Conservation (phyloP, 2,113 vertebrate species). For the Pomatorhinus ruficollis region DNA sequence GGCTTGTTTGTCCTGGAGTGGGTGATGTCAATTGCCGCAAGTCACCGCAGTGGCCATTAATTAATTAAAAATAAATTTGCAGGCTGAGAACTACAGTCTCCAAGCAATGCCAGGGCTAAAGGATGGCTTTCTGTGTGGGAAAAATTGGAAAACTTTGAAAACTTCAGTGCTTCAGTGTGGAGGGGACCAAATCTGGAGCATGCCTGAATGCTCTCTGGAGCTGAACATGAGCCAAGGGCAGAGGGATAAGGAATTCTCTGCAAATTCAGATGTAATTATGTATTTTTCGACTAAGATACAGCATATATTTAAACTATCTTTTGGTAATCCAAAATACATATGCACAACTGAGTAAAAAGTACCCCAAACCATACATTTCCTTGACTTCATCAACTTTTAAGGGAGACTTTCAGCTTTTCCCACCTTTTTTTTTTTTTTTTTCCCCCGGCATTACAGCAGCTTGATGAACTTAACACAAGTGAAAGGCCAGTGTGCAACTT, state of each 20-base stretch:
- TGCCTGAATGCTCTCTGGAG: rapidly evolving
- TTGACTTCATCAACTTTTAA: conserved; percentile 13
- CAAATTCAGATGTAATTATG: neutral
- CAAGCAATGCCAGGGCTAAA: neutral
- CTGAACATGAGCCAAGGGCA: neutral
- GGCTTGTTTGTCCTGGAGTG: neutral
- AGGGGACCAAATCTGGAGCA: neutral
- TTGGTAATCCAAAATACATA: neutral
- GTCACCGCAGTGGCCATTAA: neutral
- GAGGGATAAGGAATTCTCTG: neutral
- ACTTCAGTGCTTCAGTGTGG: neutral
- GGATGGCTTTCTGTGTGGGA: neutral
- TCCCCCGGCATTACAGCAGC: neutral
- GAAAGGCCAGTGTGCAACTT: neutral
- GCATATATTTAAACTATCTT: neutral
- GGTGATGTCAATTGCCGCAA: neutral
- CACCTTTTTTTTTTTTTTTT: neutral
- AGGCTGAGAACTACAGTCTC: neutral
- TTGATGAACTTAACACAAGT: neutral
- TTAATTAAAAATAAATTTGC: neutral
- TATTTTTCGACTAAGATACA: neutral
- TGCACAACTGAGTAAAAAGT: neutral
- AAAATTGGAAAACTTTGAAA: neutral
- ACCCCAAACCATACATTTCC: neutral
- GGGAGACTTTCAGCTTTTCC: conserved; percentile 3